Base-by-base conservation (phyloP, 2,113 vertebrate species). In the Dasypus novemcinctus region DNA sequence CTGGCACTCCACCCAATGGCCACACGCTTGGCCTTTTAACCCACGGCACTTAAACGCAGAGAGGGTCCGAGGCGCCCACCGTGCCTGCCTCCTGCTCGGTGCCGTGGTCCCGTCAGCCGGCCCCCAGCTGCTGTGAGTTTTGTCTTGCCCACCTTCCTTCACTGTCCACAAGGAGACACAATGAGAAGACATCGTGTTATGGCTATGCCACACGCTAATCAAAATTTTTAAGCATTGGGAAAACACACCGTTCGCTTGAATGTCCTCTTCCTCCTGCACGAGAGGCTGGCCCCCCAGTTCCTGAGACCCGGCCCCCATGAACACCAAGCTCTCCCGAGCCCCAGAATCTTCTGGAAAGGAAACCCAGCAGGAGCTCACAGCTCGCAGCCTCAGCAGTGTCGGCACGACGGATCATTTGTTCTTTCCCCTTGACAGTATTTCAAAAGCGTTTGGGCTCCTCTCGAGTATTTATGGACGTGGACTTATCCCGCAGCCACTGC, bases 311-410 rank as follows among this genome's bases (percentile, higher is more conserved):
- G 21, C 11, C 11, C 5, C 17, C 5, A 10, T 31, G 41, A 84
- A 64, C 0, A n/a, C 36, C 46, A 7, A 36, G 14, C 1, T 31
- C 27, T 6, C 33, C 21, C 20, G 3, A 17, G 5, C 21, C 31
- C 52, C 54, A 27, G 69, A 11, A 4, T 46, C 64, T 69, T 31
- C 71, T 64, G 20, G 59, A 80, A 79, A 87, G n/a, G 54, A 91
- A 21, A 17, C 12, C 21, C 68, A 5, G 31, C 52, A 95, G 79
- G 69, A 83, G 7, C 46, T 61, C 27, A 5, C 2, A 68, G 18
- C 21, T 54, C 43, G n/a, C 46, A 52, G n/a, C 20, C 74, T 27
- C 52, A 46, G 76, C 46, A 54, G 18, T 9, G 13, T 87, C 8
- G 5, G 92, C 78, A 46, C 23, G 1, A 18, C 4, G 2, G n/a